A percentile compares a stretch with the other conserved stretches of the same genome.
These are phyloP conservation scores for Pollenia amentaria DNA, from an alignment of 2,888 invertebrate species.

Conservation along the genomic window DNA sequence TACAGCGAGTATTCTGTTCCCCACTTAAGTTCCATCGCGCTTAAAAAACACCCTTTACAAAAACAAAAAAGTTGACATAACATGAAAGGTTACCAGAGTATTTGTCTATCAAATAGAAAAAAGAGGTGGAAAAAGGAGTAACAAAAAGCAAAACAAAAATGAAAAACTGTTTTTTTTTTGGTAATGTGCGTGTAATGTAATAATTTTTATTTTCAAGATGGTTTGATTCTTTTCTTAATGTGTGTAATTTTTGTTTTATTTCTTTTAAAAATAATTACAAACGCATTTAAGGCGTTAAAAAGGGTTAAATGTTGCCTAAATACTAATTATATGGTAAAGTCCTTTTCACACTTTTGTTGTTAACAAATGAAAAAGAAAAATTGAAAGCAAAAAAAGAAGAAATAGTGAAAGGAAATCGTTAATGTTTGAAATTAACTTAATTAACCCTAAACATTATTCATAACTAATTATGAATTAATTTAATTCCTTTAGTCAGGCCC, in stretches of 20 bases:
- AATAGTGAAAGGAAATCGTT: constrained; percentile 2
- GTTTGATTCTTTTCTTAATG: not conserved
- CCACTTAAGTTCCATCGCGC: too few species aligned
- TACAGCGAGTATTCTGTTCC: too few species aligned
- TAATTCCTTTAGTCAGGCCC: not conserved
- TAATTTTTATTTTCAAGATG: constrained; percentile 34
- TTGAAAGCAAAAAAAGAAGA: not conserved
- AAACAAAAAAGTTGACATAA: not conserved
- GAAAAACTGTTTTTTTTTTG: not conserved
- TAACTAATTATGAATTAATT: constrained; percentile 21
- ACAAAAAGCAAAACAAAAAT: too few species aligned
- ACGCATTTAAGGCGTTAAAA: not conserved
- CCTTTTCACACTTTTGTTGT: constrained; percentile 17
- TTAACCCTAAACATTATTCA: constrained; percentile 19
- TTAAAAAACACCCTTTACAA: too few species aligned
- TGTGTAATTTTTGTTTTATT: constrained; percentile 23
- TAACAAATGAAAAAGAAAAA: constrained; percentile 10
- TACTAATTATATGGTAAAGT: constrained; percentile 27
- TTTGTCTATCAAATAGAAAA: not conserved
- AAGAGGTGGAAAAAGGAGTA: too few species aligned
- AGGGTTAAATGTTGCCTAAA: constrained; percentile 34
- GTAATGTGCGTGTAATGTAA: constrained; percentile 50
- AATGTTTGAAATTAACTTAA: constrained; percentile 8
- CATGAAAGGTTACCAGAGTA: constrained; percentile 47
- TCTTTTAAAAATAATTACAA: constrained; percentile 10